Percentiles rank a stretch among this genome's conserved stretches.
Conservation (phyloP, 2,797 vertebrate species). For the Mus minutoides region DNA sequence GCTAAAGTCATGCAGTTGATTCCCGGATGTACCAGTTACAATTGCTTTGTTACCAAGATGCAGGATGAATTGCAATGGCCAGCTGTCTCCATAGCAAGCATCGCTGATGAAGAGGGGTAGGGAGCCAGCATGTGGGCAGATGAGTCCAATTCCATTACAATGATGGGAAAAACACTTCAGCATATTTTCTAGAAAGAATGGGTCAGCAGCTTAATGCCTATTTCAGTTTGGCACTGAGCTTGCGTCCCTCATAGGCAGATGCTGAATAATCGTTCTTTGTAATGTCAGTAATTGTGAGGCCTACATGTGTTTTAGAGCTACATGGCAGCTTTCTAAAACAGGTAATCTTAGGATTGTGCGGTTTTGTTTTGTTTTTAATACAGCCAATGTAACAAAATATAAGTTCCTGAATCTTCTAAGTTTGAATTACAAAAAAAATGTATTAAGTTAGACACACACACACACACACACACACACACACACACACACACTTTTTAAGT, state of each 20-base stretch:
- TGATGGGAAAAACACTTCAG: conserved; percentile 66
- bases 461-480: background rate
- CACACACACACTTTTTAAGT: background rate
- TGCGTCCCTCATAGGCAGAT: conserved; percentile 56
- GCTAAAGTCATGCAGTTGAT: conserved; percentile 72
- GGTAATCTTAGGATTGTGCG: conserved; percentile 28
- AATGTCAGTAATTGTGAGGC: conserved; percentile 31
- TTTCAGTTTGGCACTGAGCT: conserved; percentile 38
- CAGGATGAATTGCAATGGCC: conserved; percentile 76
- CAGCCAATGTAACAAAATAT: background rate
- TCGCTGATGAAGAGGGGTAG: conserved; percentile 35
- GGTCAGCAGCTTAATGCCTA: conserved; percentile 53
- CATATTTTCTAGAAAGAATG: conserved; percentile 42
- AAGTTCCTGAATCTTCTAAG: background rate
- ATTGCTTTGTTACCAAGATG: conserved; percentile 68
- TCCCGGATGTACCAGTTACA: conserved; percentile 61
- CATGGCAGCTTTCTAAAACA: conserved; percentile 35
- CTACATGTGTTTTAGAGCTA: background rate
- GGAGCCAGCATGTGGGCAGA: conserved; percentile 38
- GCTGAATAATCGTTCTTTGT: conserved; percentile 73
- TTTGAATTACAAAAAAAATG: background rate
- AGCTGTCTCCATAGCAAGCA: conserved; percentile 71
- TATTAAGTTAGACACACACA: background rate
- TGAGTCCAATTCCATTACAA: conserved; percentile 57
- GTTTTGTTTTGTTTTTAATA: background rate